Evolutionary conservation across 2,888 invertebrate genomes (phyloP), one percentile per base, ranked within the genome.

Genomic region (Abrostola tripartita): DNA sequence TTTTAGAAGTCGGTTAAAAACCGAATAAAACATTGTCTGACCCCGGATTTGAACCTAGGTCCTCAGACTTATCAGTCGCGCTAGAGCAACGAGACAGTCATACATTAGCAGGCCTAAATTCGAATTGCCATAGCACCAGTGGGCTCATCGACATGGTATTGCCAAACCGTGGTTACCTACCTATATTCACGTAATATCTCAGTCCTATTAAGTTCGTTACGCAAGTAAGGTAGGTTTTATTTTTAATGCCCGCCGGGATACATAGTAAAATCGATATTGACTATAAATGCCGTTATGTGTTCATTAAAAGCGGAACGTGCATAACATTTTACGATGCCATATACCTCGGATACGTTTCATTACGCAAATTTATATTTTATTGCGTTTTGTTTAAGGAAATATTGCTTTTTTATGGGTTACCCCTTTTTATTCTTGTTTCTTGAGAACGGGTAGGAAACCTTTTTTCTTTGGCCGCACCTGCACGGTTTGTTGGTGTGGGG

Each of bases 181-280:
- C 44, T 51, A 14, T 50, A 37, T 44, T 44, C n/a, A 37, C 62
- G 37, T 55, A 24, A 10, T 62, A 11, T 42, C 54, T 11, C 40
- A 12, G 37, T 52, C 71, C 55, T 71, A 71, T 61, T 71, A 74
- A 54, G 52, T 50, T 55, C 52, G 55, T 14, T 41, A 50, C 42
- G 14, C 41, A 49, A 37, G 52, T 35, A 55, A 44, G 38, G 57
- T 65, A 55, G 24, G 66, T 67, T 71, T 69, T 66, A 74, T 66
- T 71, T 80, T 80, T 78, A 78, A 78, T 70, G 69, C 65, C 60
- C 40, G 40, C 12, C 62, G 51, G 74, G 65, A 66, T 71, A 73
- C 76, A 76, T 80, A 85, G 81, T 85, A 85, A 83, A 82, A 83
- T 83, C 84, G 74, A 83, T 83, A 85, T 84, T 75, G 84, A 74